Evolutionary conservation across 2,113 vertebrate genomes (phyloP), one percentile per base, ranked within the genome.

Genomic region (Eurystomus gularis): DNA sequence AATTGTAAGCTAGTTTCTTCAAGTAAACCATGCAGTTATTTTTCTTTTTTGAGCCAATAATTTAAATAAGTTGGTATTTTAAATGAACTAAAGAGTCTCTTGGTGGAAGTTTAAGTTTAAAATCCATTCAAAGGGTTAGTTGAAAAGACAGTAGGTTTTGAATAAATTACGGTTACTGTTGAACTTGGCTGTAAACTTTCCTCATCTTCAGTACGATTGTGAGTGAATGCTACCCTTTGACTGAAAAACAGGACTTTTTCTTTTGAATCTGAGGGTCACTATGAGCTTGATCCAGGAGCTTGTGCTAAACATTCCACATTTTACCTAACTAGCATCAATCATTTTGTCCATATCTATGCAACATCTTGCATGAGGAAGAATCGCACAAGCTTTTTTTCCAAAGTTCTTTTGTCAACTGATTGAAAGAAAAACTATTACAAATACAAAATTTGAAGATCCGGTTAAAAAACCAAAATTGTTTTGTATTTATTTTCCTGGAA

Each of bases 401-500:
- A 49, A 77, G 5, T 8, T 54, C 11, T 81, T 80, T 83, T 88
- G 31, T 17, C 62, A 94, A 21, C 20, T 51, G 37, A 77, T 12
- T 76, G 48, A 72, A 92, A 66, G 9, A 26, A 6, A 89, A 93
- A 33, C 9, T 28, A 68, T 40, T 62, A 77, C 82, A 76, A 79
- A 60, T 46, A 42, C 4, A 37, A 61, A 71, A 92, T 83, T 61
- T 92, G 10, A 61, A 89, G 93, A 66, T 82, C 21, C 85, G 14
- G 7, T 85, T 73, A 18, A 82, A 94, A 85, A 82, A 10, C 0
- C 1, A 11, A 82, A 44, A 48, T 26, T 0, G 5, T 64, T 90
- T 90, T 81, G 57, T 55, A 58, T 57, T 92, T 92, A 10, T 10
- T 58, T 96, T 93, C 25, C 55, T 93, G 54, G 42, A 93, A 96